Base-by-base conservation (phyloP, 2,888 invertebrate genomes). In the Volucella inanis region DNA sequence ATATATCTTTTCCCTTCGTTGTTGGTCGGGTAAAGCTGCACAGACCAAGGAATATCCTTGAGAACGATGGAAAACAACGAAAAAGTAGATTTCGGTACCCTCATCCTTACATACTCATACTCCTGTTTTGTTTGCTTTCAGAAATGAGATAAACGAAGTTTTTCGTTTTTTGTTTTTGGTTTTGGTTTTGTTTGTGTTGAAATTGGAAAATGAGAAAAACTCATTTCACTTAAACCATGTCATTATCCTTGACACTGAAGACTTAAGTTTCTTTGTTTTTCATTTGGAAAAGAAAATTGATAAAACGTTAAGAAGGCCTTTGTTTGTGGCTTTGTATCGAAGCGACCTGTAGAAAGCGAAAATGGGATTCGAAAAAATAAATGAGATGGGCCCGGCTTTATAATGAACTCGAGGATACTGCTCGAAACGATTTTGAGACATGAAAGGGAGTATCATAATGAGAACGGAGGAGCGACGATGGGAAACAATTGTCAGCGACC, bases 121-220 rank as follows among this genome's bases (percentile, higher is more conserved):
- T 15, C n/a, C 22, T 43, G n/a, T 52, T 54, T 70, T 70, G 70
- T 78, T 78, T 78, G 64, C 64, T 64, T 18, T 50, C 2, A 11
- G 57, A 71, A 78, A 78, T 78, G 78, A 70, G 78, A 64, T 78
- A 78, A 78, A 71, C 70, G 6, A 71, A 47, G 62, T 31, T 49
- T 22, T 31, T 31, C 31, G 31, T 31, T 31, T 31, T 31, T 22
- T 4, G 0, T 3, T 22, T 22, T 31, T 6, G 31, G 4, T 31
- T 22, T 22, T 22, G 18, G 2, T 22, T 22, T 22, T 31, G 31
- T 31, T 31, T 41, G 55, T 64, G 64, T 78, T 64, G 55, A 71
- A 71, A 71, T 78, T 62, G 41, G 39, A 55, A 55, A 52, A 54
- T 10, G n/a, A n/a, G 38, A 18, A 39, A 50, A 39, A 43, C 38